Base-by-base conservation (phyloP, 2,888 invertebrate species). In the Lampropteryx suffumata region DNA sequence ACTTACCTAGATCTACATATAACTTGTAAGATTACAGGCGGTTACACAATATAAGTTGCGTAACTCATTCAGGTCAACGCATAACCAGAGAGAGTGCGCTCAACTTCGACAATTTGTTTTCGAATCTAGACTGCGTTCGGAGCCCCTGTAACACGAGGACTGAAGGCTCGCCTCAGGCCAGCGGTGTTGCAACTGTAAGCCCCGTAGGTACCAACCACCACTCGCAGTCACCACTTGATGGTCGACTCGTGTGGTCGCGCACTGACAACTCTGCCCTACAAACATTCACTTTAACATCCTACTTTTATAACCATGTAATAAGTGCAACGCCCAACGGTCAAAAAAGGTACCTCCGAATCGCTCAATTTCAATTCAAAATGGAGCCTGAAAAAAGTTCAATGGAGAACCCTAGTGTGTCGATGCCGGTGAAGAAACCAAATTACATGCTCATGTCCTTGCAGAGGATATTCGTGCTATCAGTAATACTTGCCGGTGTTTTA, bases 401-500 rank as follows among this genome's bases (percentile, higher is more conserved):
- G 28, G 68, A 78, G 56, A 57, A 64, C 46, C 60, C 61, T 39
- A 69, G 69, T 73, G 76, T 40, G 32, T 40, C 44, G 32, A 48
- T 59, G 61, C 67, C 68, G 52, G 57, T 79, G 62, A 65, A 73
- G 63, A 90, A 86, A 65, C 90, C 89, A n/a, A 90, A 90, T 75
- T 90, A 90, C 76, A 89, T 85, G 86, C 76, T 87, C n/a, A 84
- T 91, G 87, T 91, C 92, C 84, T 85, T 94, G 73, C 92, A 94
- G 69, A 92, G 94, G 84, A 89, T 92, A 68, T 91, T 93, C 13
- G 92, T 94, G 70, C 88, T 95, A 66, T 84, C 91, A 67, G 92
- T 94, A 55, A 92, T 95, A 77, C 84, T 92, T 42, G 91, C 92
- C 12, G 92, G 93, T 65, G 94, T 94, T 51, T 84, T 94, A 37